These are phyloP conservation scores for Paralichthys olivaceus DNA, from an alignment of 2,113 vertebrate species.

Conservation along the genomic window DNA sequence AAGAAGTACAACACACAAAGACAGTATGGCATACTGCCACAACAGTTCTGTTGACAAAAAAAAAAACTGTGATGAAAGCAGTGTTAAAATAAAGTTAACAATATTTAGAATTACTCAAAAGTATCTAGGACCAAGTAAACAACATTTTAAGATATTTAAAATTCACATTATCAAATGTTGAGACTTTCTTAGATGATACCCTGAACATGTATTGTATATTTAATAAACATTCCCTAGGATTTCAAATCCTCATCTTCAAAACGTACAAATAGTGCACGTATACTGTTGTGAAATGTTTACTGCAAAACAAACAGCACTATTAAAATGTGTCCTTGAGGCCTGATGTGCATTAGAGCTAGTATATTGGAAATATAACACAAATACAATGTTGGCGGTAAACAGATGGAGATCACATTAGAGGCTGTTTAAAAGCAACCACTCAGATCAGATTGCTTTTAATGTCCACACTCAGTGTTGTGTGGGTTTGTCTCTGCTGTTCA, in stretches of 20 bases:
- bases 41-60: background rate
- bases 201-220: no score
- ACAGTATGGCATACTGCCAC: no score
- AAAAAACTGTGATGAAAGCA: background rate
- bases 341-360: background rate
- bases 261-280: no score
- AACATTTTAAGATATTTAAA: background rate
- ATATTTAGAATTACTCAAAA: background rate
- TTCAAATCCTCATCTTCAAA: background rate
- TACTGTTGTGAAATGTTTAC: background rate
- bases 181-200: no score
- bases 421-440: slow-evolving; percentile 9
- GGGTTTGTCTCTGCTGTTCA: slow-evolving; percentile 13
- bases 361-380: background rate
- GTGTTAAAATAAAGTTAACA: background rate
- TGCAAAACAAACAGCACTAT: background rate
- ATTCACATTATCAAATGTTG: no score
- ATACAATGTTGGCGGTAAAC: background rate
- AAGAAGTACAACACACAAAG: background rate
- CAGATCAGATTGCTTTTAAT: slow-evolving; percentile 11
- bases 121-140: background rate
- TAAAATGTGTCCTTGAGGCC: slow-evolving; percentile 1
- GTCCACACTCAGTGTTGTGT: background rate
- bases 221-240: background rate
- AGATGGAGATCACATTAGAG: slow-evolving; percentile 11